A percentile compares a stretch with the other conserved stretches of the same genome.
Evolutionary conservation across 2,797 vertebrate species (phyloP).

Genomic region (Spea hammondii): DNA sequence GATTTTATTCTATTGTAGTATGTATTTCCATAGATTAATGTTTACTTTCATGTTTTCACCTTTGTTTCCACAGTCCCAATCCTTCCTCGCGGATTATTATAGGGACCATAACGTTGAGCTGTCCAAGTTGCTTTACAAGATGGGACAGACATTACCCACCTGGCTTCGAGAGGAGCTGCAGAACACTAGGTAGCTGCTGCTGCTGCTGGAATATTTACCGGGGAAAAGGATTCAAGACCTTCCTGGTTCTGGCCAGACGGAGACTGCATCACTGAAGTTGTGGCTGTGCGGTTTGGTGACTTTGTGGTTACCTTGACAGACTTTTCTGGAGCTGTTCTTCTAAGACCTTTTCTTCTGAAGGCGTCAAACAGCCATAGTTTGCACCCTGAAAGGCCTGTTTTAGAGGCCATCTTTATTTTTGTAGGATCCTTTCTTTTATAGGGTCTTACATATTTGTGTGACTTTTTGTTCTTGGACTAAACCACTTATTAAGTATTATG

Average conservation of each 20-base stretch:
- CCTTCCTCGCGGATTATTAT: conserved; percentile 92
- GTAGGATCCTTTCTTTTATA: conserved; percentile 40
- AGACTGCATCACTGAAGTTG: conserved; percentile 6
- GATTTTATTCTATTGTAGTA: too few relatives aligned
- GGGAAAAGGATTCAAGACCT: conserved; percentile 13
- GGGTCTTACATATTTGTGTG: conserved; percentile 31
- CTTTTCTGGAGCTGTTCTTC: conserved; percentile 1
- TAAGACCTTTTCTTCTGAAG: conserved; percentile 22
- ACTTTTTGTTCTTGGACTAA: conserved; percentile 48
- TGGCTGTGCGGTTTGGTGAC: background rate
- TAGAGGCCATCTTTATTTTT: conserved; percentile 48
- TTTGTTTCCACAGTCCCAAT: conserved; percentile 75
- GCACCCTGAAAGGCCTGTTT: conserved; percentile 49
- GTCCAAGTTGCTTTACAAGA: conserved; percentile 96
- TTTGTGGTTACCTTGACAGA: conserved; percentile 10
- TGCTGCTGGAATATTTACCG: conserved; percentile 33
- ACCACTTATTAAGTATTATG: conserved; percentile 49
- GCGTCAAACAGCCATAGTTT: conserved; percentile 24
- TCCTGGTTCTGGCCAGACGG: background rate
- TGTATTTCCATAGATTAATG: background rate
- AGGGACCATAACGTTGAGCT: conserved; percentile 97
- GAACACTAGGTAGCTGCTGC: conserved; percentile 88
- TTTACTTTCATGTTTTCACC: accelerated
- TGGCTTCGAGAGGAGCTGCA: conserved; percentile 97
- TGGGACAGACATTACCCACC: conserved; percentile 91